Conservation (phyloP, 2,797 vertebrate species). For the Xyrichtys novacula region DNA sequence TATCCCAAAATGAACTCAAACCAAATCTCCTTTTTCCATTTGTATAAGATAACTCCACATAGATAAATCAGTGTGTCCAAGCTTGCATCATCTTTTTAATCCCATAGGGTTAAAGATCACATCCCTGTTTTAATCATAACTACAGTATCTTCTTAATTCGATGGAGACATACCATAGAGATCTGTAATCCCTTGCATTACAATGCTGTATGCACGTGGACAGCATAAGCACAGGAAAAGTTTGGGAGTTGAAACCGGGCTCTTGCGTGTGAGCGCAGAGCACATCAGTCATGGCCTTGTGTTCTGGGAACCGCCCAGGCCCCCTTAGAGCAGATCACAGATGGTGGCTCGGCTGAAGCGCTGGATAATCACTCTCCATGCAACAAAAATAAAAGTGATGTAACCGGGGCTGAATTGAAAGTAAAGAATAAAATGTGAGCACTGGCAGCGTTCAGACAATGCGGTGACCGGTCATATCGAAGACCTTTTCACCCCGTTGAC, state of each 20-base stretch:
- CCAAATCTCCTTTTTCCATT: neutral
- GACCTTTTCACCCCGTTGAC: slow-evolving; percentile 49
- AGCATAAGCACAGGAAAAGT: slow-evolving; percentile 37
- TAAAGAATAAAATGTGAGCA: slow-evolving; percentile 47
- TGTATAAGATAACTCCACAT: neutral
- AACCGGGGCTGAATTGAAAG: slow-evolving; percentile 53
- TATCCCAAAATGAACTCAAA: neutral
- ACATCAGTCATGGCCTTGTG: slow-evolving; percentile 59
- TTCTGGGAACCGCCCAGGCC: slow-evolving; percentile 64
- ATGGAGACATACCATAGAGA: slow-evolving; percentile 25
- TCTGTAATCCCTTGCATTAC: slow-evolving; percentile 31
- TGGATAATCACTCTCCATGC: slow-evolving; percentile 67
- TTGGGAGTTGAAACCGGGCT: slow-evolving; percentile 47
- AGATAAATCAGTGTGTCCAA: slow-evolving; percentile 8
- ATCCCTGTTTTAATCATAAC: slow-evolving; percentile 40
- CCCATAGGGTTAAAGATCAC: slow-evolving; percentile 29
- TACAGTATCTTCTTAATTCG: slow-evolving; percentile 14
- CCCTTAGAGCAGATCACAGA: slow-evolving; percentile 71
- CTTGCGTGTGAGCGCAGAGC: slow-evolving; percentile 55
- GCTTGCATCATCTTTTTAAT: slow-evolving; percentile 26
- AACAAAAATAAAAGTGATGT: slow-evolving; percentile 37
- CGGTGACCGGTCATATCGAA: slow-evolving; percentile 35
- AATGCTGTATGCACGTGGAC: slow-evolving; percentile 8
- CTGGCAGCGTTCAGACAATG: slow-evolving; percentile 43
- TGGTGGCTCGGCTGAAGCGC: slow-evolving; percentile 69